Evolutionary conservation across 2,888 invertebrate species (phyloP), one percentile per base, ranked within the genome.

Genomic region (Campoplex capitator): DNA sequence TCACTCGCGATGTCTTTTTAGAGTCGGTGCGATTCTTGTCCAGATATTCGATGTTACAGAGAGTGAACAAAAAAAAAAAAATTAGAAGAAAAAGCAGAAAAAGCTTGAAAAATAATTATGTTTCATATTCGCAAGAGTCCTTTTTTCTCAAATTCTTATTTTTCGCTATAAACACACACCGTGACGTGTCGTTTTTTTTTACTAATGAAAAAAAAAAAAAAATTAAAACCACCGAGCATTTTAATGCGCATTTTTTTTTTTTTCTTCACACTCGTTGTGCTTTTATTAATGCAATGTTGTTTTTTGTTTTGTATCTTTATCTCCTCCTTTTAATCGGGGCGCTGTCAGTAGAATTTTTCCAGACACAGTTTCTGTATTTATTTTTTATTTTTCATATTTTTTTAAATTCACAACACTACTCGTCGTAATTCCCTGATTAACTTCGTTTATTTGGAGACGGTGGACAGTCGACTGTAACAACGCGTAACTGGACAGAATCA

Each of bases 401-500:
- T 87, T 78, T 86, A 84, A 83, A 67, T 70, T 23, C 70, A 80
- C 38, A 51, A 54, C 38, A 87, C 89, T 85, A 85, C 88, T 86
- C 86, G 88, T 89, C 58, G 88, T n/a, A 77, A 83, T 88, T 85
- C 83, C 75, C 71, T 81, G 87, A 81, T 89, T 88, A 85, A 83
- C 83, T 73, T 87, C 88, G 88, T 90, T 83, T 77, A 85, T 89
- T 92, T 90, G 88, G 90, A 90, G 89, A 90, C 91, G 90, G 88
- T 89, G 82, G 91, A 91, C 89, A 83, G 89, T 88, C 84, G 91
- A 92, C 91, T 90, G 89, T 89, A 91, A 91, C 89, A 88, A 90
- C 87, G 90, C 88, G 91, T 90, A 90, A 90, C 91, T 92, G 91
- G 92, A 93, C 93, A 89, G 90, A 90, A 91, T 75, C 85, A 88